phyloP scores from a whole-genome alignment of 2,797 vertebrate genomes.

The Smutsia temminckii region DNA sequence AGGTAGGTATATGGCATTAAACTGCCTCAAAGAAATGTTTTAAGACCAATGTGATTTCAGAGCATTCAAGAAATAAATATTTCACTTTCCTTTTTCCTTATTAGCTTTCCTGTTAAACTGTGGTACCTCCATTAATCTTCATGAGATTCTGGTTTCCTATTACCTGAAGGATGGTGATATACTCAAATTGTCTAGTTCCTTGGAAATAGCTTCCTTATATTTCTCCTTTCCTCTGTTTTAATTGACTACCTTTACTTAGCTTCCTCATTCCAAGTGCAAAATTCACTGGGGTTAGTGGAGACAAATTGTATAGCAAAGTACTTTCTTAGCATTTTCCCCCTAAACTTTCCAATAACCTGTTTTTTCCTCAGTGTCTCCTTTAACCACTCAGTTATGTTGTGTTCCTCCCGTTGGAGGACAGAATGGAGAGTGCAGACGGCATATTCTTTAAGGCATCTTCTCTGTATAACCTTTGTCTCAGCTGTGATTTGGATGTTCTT shows the following conservation, averaged over 20 bases:
- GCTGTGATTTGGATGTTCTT: not conserved
- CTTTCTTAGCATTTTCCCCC: not conserved
- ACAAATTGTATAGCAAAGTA: not conserved
- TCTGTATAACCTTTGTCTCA: not conserved
- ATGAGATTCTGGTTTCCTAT: conserved; percentile 15
- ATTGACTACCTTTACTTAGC: not conserved
- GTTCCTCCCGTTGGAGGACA: not conserved
- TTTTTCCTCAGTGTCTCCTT: not conserved
- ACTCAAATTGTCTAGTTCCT: not conserved
- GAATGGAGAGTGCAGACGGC: not conserved
- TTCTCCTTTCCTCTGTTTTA: conserved; percentile 21
- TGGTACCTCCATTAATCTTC: conserved; percentile 26
- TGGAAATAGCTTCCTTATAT: not conserved
- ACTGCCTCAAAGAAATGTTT: not conserved
- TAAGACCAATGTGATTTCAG: not conserved
- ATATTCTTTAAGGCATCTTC: not conserved
- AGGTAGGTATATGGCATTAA: not conserved
- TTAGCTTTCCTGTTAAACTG: conserved; percentile 2
- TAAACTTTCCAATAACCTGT: not conserved
- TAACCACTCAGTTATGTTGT: not conserved
- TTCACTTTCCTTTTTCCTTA: conserved; percentile 4
- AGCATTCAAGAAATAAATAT: not conserved
- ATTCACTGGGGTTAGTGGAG: not conserved
- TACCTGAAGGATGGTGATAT: not conserved
- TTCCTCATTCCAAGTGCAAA: conserved; percentile 40